These are phyloP conservation scores for Aphidius colemani DNA, from an alignment of 2,888 invertebrate species.

Conservation along the genomic window DNA sequence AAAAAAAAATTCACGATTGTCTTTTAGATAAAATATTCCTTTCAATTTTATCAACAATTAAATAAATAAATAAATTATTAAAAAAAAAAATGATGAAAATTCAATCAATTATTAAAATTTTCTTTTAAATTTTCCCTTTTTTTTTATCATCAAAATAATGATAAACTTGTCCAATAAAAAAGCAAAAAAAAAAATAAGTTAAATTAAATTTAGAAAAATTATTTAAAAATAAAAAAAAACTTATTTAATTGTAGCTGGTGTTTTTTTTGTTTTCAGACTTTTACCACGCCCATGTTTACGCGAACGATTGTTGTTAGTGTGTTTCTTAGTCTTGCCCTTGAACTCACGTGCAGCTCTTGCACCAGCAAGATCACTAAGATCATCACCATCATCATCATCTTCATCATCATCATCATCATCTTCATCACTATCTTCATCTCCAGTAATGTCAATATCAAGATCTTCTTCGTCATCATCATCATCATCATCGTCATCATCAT, in stretches of 20 bases:
- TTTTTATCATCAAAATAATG: neutral
- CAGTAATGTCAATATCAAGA: slow-evolving; percentile 68
- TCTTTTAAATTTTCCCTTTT: neutral
- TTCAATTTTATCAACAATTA: no score
- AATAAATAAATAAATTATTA: slow-evolving; percentile 16
- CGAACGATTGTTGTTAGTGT: slow-evolving; percentile 43
- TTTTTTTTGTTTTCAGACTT: slow-evolving; percentile 32
- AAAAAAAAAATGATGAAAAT: neutral
- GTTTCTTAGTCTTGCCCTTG: slow-evolving; percentile 65
- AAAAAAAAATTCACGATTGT: neutral
- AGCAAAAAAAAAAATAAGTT: slow-evolving; percentile 7
- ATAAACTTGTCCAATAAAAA: neutral
- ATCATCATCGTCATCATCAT: slow-evolving; percentile 58
- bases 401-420: slow-evolving; percentile 72
- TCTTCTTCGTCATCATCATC: slow-evolving; percentile 62
- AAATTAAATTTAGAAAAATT: neutral
- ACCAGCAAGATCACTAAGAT: slow-evolving; percentile 71
- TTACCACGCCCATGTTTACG: slow-evolving; percentile 43
- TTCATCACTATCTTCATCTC: slow-evolving; percentile 67
- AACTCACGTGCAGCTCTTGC: slow-evolving; percentile 86
- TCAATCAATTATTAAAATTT: neutral
- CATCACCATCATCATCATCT: slow-evolving; percentile 69
- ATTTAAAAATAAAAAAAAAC: slow-evolving; percentile 10
- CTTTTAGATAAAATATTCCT: neutral
- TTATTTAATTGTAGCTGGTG: slow-evolving; percentile 22